These are phyloP conservation scores for Metridium senile DNA, from an alignment of 92 coral and sea anemone species.

Conservation along the genomic window DNA sequence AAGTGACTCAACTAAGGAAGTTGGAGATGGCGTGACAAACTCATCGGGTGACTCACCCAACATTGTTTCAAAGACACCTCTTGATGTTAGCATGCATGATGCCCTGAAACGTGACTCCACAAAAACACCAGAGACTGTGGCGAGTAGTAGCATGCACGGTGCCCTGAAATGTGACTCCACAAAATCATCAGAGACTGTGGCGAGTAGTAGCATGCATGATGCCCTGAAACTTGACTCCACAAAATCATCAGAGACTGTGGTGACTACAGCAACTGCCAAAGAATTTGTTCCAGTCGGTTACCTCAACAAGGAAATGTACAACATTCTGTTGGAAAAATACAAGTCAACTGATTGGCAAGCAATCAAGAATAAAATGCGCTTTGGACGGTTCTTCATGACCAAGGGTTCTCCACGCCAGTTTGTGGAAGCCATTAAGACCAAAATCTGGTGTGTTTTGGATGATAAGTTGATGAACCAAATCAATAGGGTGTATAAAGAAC, in stretches of 20 bases:
- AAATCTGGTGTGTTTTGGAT: slow-evolving; percentile 30
- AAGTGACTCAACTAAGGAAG: not conserved
- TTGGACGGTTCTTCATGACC: slow-evolving; percentile 16
- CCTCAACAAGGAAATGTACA: slow-evolving; percentile 16
- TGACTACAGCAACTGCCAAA: not conserved
- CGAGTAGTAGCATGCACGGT: too few species aligned
- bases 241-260: not conserved
- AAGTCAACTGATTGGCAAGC: not conserved
- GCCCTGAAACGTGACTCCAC: too few species aligned
- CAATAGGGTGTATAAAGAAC: slow-evolving; percentile 19
- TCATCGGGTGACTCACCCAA: not conserved
- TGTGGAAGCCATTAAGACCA: slow-evolving; percentile 32
- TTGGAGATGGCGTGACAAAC: not conserved
- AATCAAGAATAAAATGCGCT: not conserved
- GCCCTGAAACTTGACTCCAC: not conserved
- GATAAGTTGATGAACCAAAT: slow-evolving; percentile 4
- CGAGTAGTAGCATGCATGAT: too few species aligned
- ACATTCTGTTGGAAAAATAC: slow-evolving; percentile 10
- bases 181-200: too few species aligned
- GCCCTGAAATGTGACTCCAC: too few species aligned
- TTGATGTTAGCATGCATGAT: too few species aligned
- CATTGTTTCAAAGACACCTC: not conserved
- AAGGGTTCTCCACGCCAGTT: slow-evolving; percentile 8
- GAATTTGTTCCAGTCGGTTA: not conserved
- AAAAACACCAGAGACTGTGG: too few species aligned